Conservation (phyloP, 2,888 invertebrate genomes). For the Alviniconcha strummeri region DNA sequence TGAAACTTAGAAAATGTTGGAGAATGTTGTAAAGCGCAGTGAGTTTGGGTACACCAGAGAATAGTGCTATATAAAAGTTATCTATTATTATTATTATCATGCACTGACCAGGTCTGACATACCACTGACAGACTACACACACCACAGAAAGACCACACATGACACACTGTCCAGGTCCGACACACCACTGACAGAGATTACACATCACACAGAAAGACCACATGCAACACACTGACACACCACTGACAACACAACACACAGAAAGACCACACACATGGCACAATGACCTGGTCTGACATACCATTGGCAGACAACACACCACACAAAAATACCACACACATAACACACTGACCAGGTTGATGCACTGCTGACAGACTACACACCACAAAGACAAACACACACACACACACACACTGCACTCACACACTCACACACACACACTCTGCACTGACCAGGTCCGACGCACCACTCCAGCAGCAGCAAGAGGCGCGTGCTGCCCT, state of each 20-base stretch:
- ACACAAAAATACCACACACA: background rate
- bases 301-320: conserved; percentile 41
- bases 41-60: too few species aligned
- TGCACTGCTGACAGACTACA: conserved; percentile 42
- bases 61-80: too few species aligned
- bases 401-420: background rate
- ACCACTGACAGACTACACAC: background rate
- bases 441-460: conserved; percentile 58
- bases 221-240: conserved; percentile 21
- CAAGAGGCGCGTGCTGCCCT: conserved; percentile 71
- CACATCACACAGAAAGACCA: background rate
- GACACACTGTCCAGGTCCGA: too few species aligned
- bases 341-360: conserved; percentile 40
- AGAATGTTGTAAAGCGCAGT: too few species aligned
- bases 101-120: background rate
- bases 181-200: too few species aligned
- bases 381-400: background rate
- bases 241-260: conserved; percentile 41
- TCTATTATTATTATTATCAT: too few species aligned
- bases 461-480: conserved; percentile 73
- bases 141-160: too few species aligned
- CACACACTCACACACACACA: background rate
- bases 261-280: background rate
- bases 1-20: too few species aligned
- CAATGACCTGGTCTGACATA: conserved; percentile 43